A percentile compares a stretch with the other conserved stretches of the same genome.
These are phyloP conservation scores for Phalera bucephala DNA, from an alignment of 2,888 invertebrate species.

Conservation along the genomic window DNA sequence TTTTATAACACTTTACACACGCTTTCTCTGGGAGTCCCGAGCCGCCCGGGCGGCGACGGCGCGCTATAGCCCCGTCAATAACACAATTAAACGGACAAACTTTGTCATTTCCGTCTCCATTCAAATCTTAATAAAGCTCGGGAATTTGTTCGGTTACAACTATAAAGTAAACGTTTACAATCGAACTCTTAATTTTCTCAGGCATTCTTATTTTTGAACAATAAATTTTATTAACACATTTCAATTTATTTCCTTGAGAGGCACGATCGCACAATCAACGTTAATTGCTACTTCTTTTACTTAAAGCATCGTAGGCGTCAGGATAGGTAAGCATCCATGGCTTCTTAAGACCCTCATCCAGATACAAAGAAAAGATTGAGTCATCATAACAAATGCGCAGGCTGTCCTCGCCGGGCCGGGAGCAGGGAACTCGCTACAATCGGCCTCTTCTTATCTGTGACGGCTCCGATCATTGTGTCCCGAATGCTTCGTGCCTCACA, in stretches of 20 bases:
- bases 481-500: conserved; percentile 67
- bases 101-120: conserved; percentile 49
- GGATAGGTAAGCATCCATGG: conserved; percentile 48
- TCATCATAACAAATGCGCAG: conserved; percentile 81
- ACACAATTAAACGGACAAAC: conserved; percentile 41
- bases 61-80: conserved; percentile 9
- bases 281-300: conserved; percentile 78
- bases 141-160: conserved; percentile 48
- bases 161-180: conserved; percentile 60
- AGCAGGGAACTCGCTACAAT: conserved; percentile 70
- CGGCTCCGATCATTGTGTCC: conserved; percentile 73
- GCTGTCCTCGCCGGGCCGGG: conserved; percentile 48
- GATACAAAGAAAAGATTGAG: conserved; percentile 78
- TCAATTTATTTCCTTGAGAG: conserved; percentile 63
- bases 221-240: conserved; percentile 78
- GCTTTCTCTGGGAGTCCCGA: conserved; percentile 15
- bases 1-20: conserved; percentile 30
- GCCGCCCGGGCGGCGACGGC: conserved; percentile 19
- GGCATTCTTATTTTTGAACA: conserved; percentile 64
- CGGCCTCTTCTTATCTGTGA: conserved; percentile 75
- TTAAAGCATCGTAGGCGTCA: conserved; percentile 55
- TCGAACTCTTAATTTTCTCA: conserved; percentile 58
- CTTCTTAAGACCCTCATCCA: conserved; percentile 45
- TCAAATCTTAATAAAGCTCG: conserved; percentile 49
- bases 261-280: conserved; percentile 62